Evolutionary conservation across 2,113 vertebrate species (phyloP), one percentile per base, ranked within the genome.

Genomic region (Otis tarda): DNA sequence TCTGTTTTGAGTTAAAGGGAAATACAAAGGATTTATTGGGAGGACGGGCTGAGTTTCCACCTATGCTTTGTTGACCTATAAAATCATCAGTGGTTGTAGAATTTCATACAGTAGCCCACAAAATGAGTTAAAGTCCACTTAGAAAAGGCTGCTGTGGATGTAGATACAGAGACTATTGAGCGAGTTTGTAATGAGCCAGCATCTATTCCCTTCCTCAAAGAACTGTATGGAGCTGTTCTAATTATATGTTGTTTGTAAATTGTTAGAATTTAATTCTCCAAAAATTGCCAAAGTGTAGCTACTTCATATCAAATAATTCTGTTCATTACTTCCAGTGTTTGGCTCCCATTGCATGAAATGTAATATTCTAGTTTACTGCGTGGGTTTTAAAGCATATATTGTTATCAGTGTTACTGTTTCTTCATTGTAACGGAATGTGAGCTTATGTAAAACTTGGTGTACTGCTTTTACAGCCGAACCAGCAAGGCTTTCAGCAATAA

Each of bases 401-500:
- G 9, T 87, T 83, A 60, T 83, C 39, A 3, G 14, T 60, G 52
- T 81, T 90, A 8, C 2, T 73, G 30, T 47, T 80, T 56, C 35
- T 64, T 68, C n/a, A 5, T 33, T 49, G n/a, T 84, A n/a, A 10
- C 57, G 43, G 49, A 68, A 55, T 0, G 0, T 41, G 43, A 83
- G 21, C 21, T 91, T 69, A 17, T 65, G 5, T 79, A 41, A 83
- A 87, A 76, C 30, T 30, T 61, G 14, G 8, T 92, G 33, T 77
- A 10, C 84, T 96, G 78, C 78, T 85, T 95, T 93, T 63, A 23
- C 96, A 99, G 99, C 83, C 99, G 99, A 93, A 99, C 99, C 96
- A 99, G 99, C 97, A 99, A 99, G 95, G 99, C 99, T 52, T 99
- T 99, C 98, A 99, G 99, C 98, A 99, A 99, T 98, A 99, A 99